Percentiles rank a stretch among this genome's conserved stretches.
These are phyloP conservation scores for Anarhynchus alexandrinus DNA, from an alignment of 2,113 vertebrate species.

Conservation along the genomic window DNA sequence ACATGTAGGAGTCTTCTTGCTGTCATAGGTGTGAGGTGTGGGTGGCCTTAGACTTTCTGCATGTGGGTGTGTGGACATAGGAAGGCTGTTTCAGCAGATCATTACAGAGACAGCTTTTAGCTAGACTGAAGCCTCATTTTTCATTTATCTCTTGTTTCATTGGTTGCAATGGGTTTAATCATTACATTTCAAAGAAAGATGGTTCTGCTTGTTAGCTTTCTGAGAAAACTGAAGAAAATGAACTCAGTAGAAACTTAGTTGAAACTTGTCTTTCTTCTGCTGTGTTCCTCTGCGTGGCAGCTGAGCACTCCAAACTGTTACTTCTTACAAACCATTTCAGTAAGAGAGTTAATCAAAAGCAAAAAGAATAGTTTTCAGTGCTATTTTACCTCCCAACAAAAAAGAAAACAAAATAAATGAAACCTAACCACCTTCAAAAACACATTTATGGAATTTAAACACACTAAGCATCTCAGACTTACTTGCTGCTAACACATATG, in stretches of 20 bases:
- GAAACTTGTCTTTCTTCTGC: neutral
- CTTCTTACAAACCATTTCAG: neutral
- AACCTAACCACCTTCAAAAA: neutral
- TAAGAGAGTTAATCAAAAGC: neutral
- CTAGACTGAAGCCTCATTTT: neutral
- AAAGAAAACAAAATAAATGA: neutral
- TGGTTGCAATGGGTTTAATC: neutral
- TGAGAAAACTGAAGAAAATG: conserved; percentile 26
- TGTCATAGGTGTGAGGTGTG: neutral
- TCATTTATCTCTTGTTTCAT: neutral
- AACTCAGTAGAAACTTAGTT: neutral
- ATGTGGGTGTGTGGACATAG: neutral
- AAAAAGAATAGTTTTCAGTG: neutral
- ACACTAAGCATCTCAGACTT: neutral
- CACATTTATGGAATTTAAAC: neutral
- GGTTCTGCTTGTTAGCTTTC: neutral
- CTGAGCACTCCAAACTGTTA: neutral
- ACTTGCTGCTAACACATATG: neutral
- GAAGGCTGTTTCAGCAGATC: neutral
- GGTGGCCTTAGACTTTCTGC: neutral
- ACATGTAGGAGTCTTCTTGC: neutral
- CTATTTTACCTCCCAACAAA: neutral
- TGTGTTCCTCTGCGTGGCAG: neutral
- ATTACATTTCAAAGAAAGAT: neutral
- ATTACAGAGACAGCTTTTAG: neutral